These are phyloP conservation scores for Tipula helvola DNA, from an alignment of 2,888 invertebrate genomes.

Conservation along the genomic window DNA sequence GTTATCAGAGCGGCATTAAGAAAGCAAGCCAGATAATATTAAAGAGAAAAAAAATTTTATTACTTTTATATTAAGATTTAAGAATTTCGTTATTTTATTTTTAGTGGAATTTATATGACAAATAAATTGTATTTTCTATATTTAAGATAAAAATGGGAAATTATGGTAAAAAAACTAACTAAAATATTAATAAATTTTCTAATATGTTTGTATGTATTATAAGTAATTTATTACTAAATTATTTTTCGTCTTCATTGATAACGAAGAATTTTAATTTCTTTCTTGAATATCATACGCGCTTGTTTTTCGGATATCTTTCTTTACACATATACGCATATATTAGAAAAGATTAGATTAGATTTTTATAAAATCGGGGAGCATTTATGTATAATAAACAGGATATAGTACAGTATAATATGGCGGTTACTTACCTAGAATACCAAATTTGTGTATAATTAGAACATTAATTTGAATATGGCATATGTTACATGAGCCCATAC, in stretches of 20 bases:
- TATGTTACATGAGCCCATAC: neutral
- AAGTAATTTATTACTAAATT: neutral
- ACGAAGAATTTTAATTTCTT: neutral
- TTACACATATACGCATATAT: neutral
- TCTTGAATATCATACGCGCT: neutral
- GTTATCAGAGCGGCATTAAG: neutral
- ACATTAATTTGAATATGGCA: neutral
- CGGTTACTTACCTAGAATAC: neutral
- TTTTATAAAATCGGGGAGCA: neutral
- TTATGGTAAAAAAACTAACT: neutral
- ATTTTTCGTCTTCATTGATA: neutral
- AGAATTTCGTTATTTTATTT: neutral
- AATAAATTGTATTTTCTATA: neutral
- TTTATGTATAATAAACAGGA: neutral
- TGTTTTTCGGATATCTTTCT: neutral
- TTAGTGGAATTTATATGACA: neutral
- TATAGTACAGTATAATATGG: neutral
- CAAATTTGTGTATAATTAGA: neutral
- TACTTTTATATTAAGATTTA: neutral
- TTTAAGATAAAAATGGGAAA: neutral
- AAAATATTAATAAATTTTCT: neutral
- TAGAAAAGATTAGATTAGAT: neutral
- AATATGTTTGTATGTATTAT: neutral
- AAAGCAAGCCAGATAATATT: neutral
- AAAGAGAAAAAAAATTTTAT: neutral